Percentiles rank a stretch among this genome's conserved stretches.
Conservation (phyloP, 2,113 vertebrate species). For the Megaleporinus macrocephalus region DNA sequence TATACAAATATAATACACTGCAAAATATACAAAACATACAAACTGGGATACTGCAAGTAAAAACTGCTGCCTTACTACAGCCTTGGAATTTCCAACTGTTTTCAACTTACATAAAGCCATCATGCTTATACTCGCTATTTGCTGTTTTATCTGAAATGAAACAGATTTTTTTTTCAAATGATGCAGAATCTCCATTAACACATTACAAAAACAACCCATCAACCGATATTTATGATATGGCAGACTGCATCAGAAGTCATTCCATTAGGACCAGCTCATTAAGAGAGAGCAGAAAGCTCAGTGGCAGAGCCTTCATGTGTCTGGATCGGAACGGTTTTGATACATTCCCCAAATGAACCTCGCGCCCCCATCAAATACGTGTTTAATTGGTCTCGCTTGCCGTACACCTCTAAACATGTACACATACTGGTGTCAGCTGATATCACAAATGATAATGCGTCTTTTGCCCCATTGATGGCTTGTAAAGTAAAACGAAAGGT, state of each 20-base stretch:
- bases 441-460: conserved; percentile 58
- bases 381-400: conserved; percentile 50
- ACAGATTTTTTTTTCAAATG: neutral
- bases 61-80: neutral
- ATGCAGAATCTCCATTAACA: neutral
- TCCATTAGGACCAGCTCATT: conserved; percentile 39
- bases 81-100: neutral
- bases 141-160: neutral
- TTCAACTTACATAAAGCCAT: neutral
- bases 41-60: neutral
- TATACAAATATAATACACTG: too few species aligned
- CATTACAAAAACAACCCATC: conserved; percentile 13
- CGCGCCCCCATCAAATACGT: conserved; percentile 42
- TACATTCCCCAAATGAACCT: conserved; percentile 45
- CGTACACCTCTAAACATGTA: conserved; percentile 47
- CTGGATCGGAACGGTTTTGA: conserved; percentile 39
- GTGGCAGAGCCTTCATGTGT: conserved; percentile 38
- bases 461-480: conserved; percentile 64
- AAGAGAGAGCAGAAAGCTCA: conserved; percentile 32
- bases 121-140: neutral
- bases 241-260: conserved; percentile 27
- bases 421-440: conserved; percentile 54
- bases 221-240: conserved; percentile 20
- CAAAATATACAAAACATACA: neutral
- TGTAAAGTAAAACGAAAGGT: conserved; percentile 66